Conservation (phyloP, 1,140 invertebrate species). For the Bombus breviceps region DNA sequence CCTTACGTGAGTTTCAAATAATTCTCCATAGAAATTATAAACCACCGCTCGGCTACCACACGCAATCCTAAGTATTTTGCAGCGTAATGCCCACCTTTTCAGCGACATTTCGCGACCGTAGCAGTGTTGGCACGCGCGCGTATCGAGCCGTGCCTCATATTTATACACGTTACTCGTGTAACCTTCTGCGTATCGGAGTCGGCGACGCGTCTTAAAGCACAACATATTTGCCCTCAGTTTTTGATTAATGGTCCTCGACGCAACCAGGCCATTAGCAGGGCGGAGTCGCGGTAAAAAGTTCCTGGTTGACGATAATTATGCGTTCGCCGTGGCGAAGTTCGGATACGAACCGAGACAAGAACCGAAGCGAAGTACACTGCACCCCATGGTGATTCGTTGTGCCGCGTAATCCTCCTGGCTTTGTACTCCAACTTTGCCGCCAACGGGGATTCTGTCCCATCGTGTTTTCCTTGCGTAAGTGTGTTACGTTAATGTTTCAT, state of each 20-base stretch:
- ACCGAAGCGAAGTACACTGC: neutral
- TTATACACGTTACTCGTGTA: slow-evolving; percentile 63
- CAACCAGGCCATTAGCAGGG: slow-evolving; percentile 55
- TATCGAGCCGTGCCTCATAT: slow-evolving; percentile 51
- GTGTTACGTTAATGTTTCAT: neutral
- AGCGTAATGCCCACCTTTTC: neutral
- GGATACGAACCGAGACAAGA: slow-evolving; percentile 5
- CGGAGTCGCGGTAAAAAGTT: slow-evolving; percentile 47
- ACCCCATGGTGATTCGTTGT: neutral
- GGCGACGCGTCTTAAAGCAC: slow-evolving; percentile 51
- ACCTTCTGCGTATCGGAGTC: slow-evolving; percentile 45
- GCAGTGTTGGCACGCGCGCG: slow-evolving; percentile 17
- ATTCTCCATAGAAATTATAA: neutral
- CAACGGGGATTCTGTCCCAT: neutral
- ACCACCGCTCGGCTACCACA: neutral
- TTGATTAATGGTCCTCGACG: slow-evolving; percentile 63
- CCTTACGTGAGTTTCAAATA: neutral
- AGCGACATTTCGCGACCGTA: neutral
- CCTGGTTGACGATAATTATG: slow-evolving; percentile 13
- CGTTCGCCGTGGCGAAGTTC: neutral
- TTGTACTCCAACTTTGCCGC: neutral
- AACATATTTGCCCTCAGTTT: slow-evolving; percentile 56
- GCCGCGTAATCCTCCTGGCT: neutral
- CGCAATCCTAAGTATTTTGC: neutral
- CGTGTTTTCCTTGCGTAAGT: neutral